Conservation (phyloP, 2,797 vertebrate genomes). For the Denticeps clupeoides region DNA sequence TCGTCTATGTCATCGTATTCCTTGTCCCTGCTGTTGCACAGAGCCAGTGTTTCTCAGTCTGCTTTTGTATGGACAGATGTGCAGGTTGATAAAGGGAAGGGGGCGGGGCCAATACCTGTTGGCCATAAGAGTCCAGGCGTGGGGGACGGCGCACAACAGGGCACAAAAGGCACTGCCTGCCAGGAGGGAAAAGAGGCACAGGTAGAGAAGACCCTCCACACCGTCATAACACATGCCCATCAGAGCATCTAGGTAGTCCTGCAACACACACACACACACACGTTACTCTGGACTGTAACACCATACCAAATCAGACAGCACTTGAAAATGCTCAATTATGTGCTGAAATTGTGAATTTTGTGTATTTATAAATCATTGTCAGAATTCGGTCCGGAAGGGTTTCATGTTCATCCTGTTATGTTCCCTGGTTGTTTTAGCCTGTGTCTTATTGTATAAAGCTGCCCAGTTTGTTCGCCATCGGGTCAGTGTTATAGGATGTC, state of each 20-base stretch:
- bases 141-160: slow-evolving; percentile 67
- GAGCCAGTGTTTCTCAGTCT: not conserved
- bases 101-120: slow-evolving; percentile 59
- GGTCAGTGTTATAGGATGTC: no score
- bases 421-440: no score
- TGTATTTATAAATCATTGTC: no score
- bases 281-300: no score
- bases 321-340: no score
- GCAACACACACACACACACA: slow-evolving; percentile 10
- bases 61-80: not conserved
- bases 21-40: slow-evolving; percentile 59
- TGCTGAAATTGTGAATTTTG: no score
- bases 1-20: slow-evolving; percentile 87
- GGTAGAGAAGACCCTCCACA: slow-evolving; percentile 85
- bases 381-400: no score
- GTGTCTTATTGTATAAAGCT: no score
- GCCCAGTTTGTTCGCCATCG: no score
- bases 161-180: slow-evolving; percentile 69
- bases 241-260: slow-evolving; percentile 90
- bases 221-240: slow-evolving; percentile 87
- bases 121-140: slow-evolving; percentile 65
- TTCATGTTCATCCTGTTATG: no score
- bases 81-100: not conserved
- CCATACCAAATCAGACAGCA: no score
- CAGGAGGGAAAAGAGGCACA: slow-evolving; percentile 85